Evolutionary conservation across 2,888 invertebrate species (phyloP).

Genomic region (Pandemis corylana): DNA sequence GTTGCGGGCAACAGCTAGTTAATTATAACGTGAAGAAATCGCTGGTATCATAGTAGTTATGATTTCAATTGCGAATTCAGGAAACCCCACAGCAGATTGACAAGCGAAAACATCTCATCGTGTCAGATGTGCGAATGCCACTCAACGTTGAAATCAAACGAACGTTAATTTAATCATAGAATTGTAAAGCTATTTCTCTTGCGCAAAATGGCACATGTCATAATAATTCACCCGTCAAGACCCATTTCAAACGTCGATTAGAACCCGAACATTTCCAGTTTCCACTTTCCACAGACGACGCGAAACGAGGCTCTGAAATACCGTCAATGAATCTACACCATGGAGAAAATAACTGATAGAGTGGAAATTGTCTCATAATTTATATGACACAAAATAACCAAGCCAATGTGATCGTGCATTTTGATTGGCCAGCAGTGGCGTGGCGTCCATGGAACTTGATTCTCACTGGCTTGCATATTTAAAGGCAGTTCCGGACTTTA

Average conservation of each 20-base stretch:
- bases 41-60: no score
- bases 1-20: no score
- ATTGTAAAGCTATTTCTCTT: not conserved
- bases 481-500: no score
- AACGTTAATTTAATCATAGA: not conserved
- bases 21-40: no score
- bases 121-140: not conserved
- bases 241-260: constrained; percentile 8
- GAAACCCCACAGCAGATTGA: not conserved
- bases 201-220: constrained; percentile 1
- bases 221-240: constrained; percentile 7
- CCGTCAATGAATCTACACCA: constrained; percentile 17
- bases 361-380: no score
- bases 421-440: no score
- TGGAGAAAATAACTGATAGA: no score
- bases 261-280: not conserved
- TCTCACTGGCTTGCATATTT: no score
- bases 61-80: no score
- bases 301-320: not conserved
- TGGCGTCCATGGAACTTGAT: no score
- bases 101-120: not conserved
- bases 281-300: not conserved
- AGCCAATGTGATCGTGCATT: no score
- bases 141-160: not conserved
- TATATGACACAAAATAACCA: no score